These are phyloP conservation scores for Acanthaster planci DNA, from an alignment of 35 echinoderm and acorn worm species.

Conservation along the genomic window DNA sequence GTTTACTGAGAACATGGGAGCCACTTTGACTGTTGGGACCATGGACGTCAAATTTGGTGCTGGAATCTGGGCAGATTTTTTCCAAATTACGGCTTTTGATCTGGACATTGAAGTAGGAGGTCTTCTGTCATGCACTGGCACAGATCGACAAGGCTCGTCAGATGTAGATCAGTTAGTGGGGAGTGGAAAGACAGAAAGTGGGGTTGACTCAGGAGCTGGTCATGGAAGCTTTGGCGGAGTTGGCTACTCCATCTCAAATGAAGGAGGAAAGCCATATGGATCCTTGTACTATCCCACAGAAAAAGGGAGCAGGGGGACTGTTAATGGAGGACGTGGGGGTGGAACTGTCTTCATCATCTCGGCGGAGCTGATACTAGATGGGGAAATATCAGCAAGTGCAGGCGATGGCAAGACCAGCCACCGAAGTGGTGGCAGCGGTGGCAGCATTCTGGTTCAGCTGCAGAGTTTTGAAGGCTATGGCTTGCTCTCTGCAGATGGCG, in stretches of 20 bases:
- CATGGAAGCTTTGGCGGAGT: conserved; percentile 82
- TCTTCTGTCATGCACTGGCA: conserved; percentile 46
- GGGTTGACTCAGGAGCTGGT: conserved; percentile 70
- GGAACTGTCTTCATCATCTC: conserved; percentile 65
- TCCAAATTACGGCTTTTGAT: conserved; percentile 30
- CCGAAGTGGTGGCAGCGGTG: conserved; percentile 72
- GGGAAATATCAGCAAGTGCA: conserved; percentile 57
- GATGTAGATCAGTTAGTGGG: conserved; percentile 52
- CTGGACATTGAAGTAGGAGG: conserved; percentile 77
- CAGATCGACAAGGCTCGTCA: conserved; percentile 48
- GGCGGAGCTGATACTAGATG: conserved; percentile 64
- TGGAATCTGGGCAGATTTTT: conserved; percentile 65
- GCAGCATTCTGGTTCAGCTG: conserved; percentile 65
- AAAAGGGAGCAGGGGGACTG: conserved; percentile 61
- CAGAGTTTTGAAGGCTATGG: conserved; percentile 66
- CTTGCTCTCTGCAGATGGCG: conserved; percentile 59
- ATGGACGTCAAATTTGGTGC: conserved; percentile 80
- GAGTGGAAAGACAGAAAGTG: conserved; percentile 17
- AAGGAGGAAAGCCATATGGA: conserved; percentile 74
- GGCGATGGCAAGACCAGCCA: background rate
- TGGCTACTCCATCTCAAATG: conserved; percentile 7
- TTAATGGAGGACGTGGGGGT: conserved; percentile 30
- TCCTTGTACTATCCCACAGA: conserved; percentile 69
- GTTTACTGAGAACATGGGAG: conserved; percentile 78
- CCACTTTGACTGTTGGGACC: conserved; percentile 46